phyloP scores from a whole-genome alignment of 30 jellyfish, hydroid and myxozoan genomes.

The Hydra vulgaris region DNA sequence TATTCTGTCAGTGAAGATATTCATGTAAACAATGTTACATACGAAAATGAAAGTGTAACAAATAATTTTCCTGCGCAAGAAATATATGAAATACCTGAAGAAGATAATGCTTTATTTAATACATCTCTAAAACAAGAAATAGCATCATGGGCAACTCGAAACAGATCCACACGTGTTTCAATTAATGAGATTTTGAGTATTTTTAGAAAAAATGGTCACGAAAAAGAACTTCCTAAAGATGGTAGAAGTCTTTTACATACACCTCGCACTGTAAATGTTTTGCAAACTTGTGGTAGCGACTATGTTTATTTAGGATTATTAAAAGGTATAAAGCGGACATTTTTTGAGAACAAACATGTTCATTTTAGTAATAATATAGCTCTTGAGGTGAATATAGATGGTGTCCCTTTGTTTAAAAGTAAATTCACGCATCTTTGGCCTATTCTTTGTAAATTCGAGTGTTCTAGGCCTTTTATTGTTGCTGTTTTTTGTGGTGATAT shows the following conservation, averaged over 20 bases:
- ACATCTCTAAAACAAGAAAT: neutral
- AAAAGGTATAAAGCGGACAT: neutral
- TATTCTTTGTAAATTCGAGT: slow-evolving; percentile 3
- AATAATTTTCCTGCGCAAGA: neutral
- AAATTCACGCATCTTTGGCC: slow-evolving; percentile 23
- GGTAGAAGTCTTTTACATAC: slow-evolving; percentile 1
- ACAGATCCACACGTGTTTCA: neutral
- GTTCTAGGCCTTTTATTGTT: slow-evolving; percentile 7
- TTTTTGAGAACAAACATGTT: neutral
- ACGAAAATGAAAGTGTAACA: neutral
- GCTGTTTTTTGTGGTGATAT: slow-evolving; percentile 16
- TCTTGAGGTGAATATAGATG: slow-evolving; percentile 20
- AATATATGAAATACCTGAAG: neutral
- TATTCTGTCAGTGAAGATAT: neutral
- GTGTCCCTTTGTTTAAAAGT: slow-evolving; percentile 11
- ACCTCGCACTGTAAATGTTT: neutral
- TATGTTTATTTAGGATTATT: slow-evolving; percentile 11
- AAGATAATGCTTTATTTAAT: neutral
- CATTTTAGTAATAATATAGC: neutral
- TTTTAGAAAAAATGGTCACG: neutral
- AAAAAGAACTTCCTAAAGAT: slow-evolving; percentile 10
- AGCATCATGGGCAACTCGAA: neutral
- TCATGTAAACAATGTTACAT: neutral
- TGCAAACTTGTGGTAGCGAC: slow-evolving; percentile 2
- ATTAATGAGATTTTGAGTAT: neutral